Base-by-base conservation (phyloP, 1,140 invertebrate genomes). In the Scaptomyza montana region DNA sequence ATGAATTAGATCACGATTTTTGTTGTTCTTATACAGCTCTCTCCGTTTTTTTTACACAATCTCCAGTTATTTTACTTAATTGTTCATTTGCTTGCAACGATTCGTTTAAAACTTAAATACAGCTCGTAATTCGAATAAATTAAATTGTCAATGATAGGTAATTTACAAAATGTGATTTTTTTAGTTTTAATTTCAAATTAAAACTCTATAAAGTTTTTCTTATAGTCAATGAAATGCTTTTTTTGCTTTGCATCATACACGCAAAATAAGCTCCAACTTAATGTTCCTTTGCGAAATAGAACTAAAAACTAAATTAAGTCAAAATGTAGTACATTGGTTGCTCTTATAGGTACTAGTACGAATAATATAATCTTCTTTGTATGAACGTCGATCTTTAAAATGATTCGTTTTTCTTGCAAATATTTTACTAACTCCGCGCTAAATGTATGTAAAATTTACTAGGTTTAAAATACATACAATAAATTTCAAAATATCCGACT, bases 401-500 rank as follows among this genome's bases (percentile, higher is more conserved):
- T 55, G 41, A 55, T 67, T 60, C 36, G 47, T 60, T n/a, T 80
- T 19, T 33, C 21, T 69, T 56, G 75, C 71, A 82, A 86, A 87
- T 89, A 87, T 89, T 87, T 87, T 54, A 82, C 82, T 89, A 87
- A 82, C 78, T 89, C 77, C 77, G 80, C 72, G 64, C 57, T 89
- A 73, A 87, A 87, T 78, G 77, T 51, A 77, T 87, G 84, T 87
- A 89, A 82, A 89, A 87, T 87, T 87, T 77, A 39, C 82, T 87
- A 87, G 59, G 36, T 78, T 78, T 81, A 82, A 87, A 80, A 75
- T 71, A 78, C 55, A 69, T 65, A 64, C 66, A 74, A 61, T 65
- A 67, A 62, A 53, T 69, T 56, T 63, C 51, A 77, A 77, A 86
- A 78, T 87, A 68, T 78, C 74, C 80, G 72, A 80, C 64, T 70